Evolutionary conservation across 2,888 invertebrate species (phyloP).

Genomic region (Hartigia nigra): DNA sequence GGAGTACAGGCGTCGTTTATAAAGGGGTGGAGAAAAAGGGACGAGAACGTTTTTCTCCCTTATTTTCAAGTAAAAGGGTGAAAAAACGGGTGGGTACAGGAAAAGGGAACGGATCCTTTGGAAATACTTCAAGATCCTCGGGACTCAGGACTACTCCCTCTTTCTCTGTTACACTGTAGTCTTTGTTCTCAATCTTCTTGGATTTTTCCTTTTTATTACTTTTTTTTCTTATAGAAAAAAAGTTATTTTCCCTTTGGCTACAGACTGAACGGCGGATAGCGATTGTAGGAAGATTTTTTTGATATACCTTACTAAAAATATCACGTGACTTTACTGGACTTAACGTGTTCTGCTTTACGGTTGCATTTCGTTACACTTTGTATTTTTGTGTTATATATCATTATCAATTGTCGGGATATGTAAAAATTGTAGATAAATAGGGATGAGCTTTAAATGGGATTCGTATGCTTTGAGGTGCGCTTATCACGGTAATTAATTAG

Average conservation of each 20-base stretch:
- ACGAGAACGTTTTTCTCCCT: conserved; percentile 6
- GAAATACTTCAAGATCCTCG: background rate
- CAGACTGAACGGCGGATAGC: background rate
- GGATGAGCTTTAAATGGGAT: background rate
- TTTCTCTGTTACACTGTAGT: background rate
- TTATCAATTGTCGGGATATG: background rate
- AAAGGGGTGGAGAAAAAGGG: conserved; percentile 1
- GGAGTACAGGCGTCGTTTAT: background rate
- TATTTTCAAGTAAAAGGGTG: background rate
- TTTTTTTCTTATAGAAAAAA: background rate
- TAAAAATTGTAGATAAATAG: background rate
- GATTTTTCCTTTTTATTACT: background rate
- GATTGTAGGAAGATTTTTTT: background rate
- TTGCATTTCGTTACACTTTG: background rate
- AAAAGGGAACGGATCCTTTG: background rate
- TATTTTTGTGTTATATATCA: background rate
- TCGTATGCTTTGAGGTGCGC: background rate
- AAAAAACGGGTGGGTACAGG: background rate
- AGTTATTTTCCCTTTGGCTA: background rate
- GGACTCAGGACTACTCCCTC: background rate
- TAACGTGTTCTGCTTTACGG: background rate
- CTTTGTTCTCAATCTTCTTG: background rate
- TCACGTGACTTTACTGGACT: background rate
- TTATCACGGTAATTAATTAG: background rate
- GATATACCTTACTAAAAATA: background rate